Base-by-base conservation (phyloP, 2,888 invertebrate species). In the Amphipyra berbera region DNA sequence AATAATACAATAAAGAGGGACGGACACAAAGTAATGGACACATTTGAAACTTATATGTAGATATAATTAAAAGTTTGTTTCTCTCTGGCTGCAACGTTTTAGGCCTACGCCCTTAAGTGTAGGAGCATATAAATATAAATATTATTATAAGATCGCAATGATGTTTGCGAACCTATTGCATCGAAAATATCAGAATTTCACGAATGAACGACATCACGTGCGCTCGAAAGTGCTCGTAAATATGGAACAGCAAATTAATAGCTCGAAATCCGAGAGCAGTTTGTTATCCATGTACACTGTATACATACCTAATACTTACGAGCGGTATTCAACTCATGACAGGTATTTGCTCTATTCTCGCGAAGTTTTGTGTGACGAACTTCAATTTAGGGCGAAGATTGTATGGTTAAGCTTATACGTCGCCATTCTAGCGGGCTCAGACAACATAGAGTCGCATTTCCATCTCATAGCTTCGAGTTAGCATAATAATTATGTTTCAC, bases 361-460 rank as follows among this genome's bases (percentile, higher is more conserved):
- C 21, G 58, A 58, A 38, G 27, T 12, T 58, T 30, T 30, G 30
- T 21, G 50, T 38, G 33, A 48, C 35, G 10, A 66, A 52, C 38
- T 59, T 38, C 21, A 41, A 49, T 40, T 50, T 9, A 66, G 46
- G 47, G 41, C 12, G n/a, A 49, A 65, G 44, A 7, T 13, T 37
- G 15, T 2, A 38, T 2, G 2, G 40, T 15, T 15, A n/a, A 14
- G 9, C n/a, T 5, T 40, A 9, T 8, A 14, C 12, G 10, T 10
- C 6, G 10, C 12, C 33, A 46, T 21, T 14, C 10, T 21, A 2
- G n/a, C 35, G 5, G 14, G 7, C 8, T 42, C 53, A 42, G 13
- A 35, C 9, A 57, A 9, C 12, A 12, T 8, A 35, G 7, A 27
- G 27, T 21, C 27, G 21, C 37, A 9, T 35, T 27, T 27, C 4